These are phyloP conservation scores for Bombus superbus DNA, from an alignment of 1,140 invertebrate genomes.

Conservation along the genomic window DNA sequence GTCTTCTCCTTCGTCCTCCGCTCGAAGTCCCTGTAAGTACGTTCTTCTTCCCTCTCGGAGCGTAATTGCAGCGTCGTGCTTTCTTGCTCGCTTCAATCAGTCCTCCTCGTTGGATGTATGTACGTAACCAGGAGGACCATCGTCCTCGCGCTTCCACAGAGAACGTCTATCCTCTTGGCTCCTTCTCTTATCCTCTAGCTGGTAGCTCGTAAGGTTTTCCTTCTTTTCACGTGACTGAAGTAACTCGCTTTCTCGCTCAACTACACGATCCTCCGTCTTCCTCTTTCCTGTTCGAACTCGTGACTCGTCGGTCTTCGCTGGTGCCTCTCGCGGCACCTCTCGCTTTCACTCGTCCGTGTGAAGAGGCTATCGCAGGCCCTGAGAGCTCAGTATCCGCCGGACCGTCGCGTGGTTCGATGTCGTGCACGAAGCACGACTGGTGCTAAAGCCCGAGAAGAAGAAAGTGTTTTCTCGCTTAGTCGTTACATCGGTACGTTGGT, in stretches of 20 bases:
- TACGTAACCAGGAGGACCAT: slow-evolving; percentile 30
- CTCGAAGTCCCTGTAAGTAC: neutral
- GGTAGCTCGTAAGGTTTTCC: slow-evolving; percentile 5
- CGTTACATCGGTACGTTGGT: neutral
- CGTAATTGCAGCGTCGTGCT: slow-evolving; percentile 28
- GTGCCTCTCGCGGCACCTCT: slow-evolving; percentile 59
- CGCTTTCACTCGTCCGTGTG: slow-evolving; percentile 68
- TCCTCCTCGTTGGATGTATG: neutral
- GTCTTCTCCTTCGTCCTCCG: neutral
- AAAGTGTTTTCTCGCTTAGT: slow-evolving; percentile 5
- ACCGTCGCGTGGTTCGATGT: slow-evolving; percentile 62
- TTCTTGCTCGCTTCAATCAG: slow-evolving; percentile 21
- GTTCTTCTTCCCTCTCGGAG: slow-evolving; percentile 2
- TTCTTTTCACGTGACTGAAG: slow-evolving; percentile 42
- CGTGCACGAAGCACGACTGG: slow-evolving; percentile 15
- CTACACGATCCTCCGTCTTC: neutral
- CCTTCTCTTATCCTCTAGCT: neutral
- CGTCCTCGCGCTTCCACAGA: slow-evolving; percentile 30
- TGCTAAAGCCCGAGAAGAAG: slow-evolving; percentile 4
- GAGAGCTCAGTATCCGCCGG: slow-evolving; percentile 64
- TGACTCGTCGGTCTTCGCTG: slow-evolving; percentile 30
- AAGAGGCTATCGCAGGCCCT: slow-evolving; percentile 65
- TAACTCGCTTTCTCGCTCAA: slow-evolving; percentile 19
- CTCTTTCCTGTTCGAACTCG: slow-evolving; percentile 46
- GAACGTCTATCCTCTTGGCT: neutral